Evolutionary conservation across 2,888 invertebrate genomes (phyloP).

Genomic region (Cryptus viduatorius): DNA sequence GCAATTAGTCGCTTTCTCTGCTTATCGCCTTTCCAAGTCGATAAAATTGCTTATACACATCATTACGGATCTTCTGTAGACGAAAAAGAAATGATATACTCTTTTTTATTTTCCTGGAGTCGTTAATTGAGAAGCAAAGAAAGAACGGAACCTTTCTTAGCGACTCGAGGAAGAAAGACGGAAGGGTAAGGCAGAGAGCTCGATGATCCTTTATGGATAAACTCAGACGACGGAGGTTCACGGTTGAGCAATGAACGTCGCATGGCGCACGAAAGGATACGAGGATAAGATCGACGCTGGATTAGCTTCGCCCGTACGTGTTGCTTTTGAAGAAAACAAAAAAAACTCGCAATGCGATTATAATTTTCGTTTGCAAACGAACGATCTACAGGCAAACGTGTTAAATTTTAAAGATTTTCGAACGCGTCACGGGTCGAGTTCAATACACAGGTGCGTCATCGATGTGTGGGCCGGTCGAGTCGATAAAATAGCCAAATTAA

Average conservation of each 20-base stretch:
- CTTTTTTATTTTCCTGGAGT: not conserved
- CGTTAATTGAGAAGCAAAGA: constrained; percentile 36
- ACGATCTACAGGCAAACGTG: not conserved
- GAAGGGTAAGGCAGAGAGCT: constrained; percentile 76
- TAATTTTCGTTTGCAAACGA: not conserved
- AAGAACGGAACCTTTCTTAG: constrained; percentile 70
- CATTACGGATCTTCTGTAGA: not conserved
- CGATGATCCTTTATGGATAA: constrained; percentile 75
- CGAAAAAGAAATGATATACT: not conserved
- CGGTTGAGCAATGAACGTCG: constrained; percentile 1
- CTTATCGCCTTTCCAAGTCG: not conserved
- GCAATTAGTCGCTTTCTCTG: not conserved
- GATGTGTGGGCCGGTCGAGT: no score
- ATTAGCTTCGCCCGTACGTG: not conserved
- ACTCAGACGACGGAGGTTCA: constrained; percentile 45
- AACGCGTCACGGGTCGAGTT: no score
- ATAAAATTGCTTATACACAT: not conserved
- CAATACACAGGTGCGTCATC: no score
- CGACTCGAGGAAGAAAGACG: constrained; percentile 68
- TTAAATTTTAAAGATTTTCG: not conserved
- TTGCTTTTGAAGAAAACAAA: not conserved
- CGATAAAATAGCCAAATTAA: no score
- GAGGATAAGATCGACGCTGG: not conserved
- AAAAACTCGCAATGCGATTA: not conserved
- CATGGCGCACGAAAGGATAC: constrained; percentile 9